A percentile compares a stretch with the other conserved stretches of the same genome.
phyloP scores from a whole-genome alignment of 2,113 vertebrate genomes.

The Harpagus bidentatus region DNA sequence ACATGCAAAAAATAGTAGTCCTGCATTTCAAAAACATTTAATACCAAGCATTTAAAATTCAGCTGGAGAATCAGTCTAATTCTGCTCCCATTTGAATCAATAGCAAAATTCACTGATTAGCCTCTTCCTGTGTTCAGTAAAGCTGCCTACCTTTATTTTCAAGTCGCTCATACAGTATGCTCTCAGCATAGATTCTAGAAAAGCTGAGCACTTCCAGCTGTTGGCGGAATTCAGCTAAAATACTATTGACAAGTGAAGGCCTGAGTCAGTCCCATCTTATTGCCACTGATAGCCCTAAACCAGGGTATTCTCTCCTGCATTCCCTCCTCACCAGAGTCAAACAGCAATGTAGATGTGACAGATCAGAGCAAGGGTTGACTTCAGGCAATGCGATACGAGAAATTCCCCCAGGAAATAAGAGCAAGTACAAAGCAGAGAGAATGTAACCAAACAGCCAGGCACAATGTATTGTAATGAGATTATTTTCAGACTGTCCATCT shows the following conservation, averaged over 20 bases:
- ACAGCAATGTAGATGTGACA: neutral
- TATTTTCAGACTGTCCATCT: neutral
- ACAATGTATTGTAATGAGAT: neutral
- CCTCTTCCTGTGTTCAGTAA: slow-evolving; percentile 9
- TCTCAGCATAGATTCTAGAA: neutral
- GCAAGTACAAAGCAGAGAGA: neutral
- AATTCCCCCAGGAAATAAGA: neutral
- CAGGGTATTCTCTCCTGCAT: neutral
- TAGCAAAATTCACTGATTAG: neutral
- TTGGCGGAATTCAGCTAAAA: neutral
- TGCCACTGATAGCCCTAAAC: neutral
- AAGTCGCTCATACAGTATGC: neutral
- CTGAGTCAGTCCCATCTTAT: neutral
- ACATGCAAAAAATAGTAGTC: neutral
- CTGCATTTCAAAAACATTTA: neutral
- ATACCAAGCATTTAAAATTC: neutral
- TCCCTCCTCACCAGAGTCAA: neutral
- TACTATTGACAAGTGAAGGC: neutral
- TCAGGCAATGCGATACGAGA: neutral
- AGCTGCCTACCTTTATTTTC: slow-evolving; percentile 22
- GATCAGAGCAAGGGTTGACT: neutral
- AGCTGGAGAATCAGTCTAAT: neutral
- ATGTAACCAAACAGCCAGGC: neutral
- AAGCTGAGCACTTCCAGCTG: slow-evolving; percentile 23
- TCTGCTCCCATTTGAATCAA: neutral